These are phyloP conservation scores for Caenorhabditis zanzibari DNA, from an alignment of 2,888 invertebrate species.

Conservation along the genomic window DNA sequence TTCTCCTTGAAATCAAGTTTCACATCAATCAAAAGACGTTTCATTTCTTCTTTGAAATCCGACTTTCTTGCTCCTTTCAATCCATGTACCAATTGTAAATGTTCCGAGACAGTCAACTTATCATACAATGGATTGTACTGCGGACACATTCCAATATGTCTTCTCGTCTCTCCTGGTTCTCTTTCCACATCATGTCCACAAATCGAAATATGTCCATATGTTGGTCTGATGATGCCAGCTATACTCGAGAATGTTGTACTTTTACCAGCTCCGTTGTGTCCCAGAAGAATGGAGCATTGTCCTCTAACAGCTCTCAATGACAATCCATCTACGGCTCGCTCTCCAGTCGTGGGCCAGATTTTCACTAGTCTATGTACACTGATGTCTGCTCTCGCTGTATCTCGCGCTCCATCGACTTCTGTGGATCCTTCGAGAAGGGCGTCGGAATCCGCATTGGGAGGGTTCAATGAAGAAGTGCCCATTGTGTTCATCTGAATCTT, in stretches of 20 bases:
- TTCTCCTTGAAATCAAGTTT: slow-evolving; percentile 71
- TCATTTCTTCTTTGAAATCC: slow-evolving; percentile 65
- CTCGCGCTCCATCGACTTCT: slow-evolving; percentile 73
- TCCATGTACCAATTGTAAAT: slow-evolving; percentile 78
- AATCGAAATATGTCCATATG: slow-evolving; percentile 72
- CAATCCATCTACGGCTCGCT: slow-evolving; percentile 79
- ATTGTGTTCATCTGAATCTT: slow-evolving; percentile 64
- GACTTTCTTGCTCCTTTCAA: slow-evolving; percentile 72
- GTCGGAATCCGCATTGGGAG: slow-evolving; percentile 54
- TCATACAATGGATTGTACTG: slow-evolving; percentile 81
- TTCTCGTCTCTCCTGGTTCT: slow-evolving; percentile 71
- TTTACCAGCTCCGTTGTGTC: slow-evolving; percentile 83
- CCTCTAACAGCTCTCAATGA: slow-evolving; percentile 78
- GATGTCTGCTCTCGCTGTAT: slow-evolving; percentile 74
- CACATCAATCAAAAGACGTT: slow-evolving; percentile 69
- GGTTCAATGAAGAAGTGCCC: slow-evolving; percentile 33
- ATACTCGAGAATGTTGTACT: slow-evolving; percentile 77
- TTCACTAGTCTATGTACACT: slow-evolving; percentile 74
- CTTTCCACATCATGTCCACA: slow-evolving; percentile 72
- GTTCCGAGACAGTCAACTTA: slow-evolving; percentile 79
- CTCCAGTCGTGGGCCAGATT: slow-evolving; percentile 76
- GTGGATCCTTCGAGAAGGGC: slow-evolving; percentile 61
- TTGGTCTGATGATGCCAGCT: slow-evolving; percentile 76
- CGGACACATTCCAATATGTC: slow-evolving; percentile 79
- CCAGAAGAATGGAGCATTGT: slow-evolving; percentile 82